Conservation (phyloP, 2,113 vertebrate genomes). For the Aegotheles bennettii region DNA sequence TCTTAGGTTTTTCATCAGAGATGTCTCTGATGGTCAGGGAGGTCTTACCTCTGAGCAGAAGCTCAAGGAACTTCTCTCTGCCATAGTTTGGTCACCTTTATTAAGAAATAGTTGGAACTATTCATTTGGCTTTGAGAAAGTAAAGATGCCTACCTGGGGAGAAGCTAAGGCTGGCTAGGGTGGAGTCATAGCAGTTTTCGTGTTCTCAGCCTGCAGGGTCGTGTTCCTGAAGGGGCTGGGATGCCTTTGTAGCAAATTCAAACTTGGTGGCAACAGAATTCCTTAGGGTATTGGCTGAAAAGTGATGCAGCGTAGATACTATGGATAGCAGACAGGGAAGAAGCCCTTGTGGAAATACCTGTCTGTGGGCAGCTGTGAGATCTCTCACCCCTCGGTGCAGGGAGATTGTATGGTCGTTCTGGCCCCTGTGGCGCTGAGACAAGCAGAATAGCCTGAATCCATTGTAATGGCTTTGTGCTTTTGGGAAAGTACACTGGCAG, state of each 20-base stretch:
- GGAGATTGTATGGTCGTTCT: not conserved
- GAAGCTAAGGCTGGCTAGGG: not conserved
- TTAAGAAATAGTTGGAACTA: not conserved
- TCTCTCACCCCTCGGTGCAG: not conserved
- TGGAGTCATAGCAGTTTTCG: not conserved
- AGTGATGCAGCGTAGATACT: rapidly evolving
- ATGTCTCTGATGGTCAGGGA: not conserved
- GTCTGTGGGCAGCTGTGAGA: not conserved
- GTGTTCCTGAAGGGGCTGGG: not conserved
- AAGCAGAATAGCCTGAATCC: rapidly evolving
- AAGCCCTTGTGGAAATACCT: not conserved
- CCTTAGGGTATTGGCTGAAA: not conserved
- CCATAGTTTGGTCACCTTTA: not conserved
- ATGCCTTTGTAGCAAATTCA: not conserved
- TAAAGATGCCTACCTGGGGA: not conserved
- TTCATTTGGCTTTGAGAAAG: not conserved
- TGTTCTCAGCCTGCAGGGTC: not conserved
- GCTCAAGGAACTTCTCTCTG: not conserved
- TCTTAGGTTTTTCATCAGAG: not conserved
- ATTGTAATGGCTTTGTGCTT: not conserved
- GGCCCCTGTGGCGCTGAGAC: not conserved
- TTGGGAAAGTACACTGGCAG: not conserved
- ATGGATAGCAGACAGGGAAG: not conserved
- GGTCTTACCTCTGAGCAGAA: too few species aligned
- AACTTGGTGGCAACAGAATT: not conserved